Evolutionary conservation across 2,113 vertebrate species (phyloP), one percentile per base, ranked within the genome.

Genomic region (Malurus elegans): DNA sequence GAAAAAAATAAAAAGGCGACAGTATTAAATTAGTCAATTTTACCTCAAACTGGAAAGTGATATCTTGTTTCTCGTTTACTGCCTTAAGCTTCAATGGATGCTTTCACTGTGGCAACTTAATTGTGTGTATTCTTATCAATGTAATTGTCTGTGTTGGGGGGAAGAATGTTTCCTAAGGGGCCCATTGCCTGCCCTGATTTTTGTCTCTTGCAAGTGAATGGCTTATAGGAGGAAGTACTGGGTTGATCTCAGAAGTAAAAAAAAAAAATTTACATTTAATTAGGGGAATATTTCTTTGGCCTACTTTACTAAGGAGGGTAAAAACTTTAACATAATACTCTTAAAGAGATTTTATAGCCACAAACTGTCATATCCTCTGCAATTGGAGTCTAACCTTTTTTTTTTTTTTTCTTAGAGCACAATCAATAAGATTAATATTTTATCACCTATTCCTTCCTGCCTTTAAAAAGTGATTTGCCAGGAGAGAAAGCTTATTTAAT

Each of bases 351-450:
- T 64, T 84, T 56, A 53, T 79, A 87, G 40, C 28, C 40, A 26
- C 1, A 3, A 57, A 81, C 57, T 76, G 14, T 88, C n/a, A 26
- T 53, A 54, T 65, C 34, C 42, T 74, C 70, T 85, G 38, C 53
- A 71, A 32, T n/a, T 0, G 3, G 14, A 23, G 79, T 83, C 34
- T 70, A 79, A 47, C 32, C 14, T 42, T n/a, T 57, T 67, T 65
- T 53, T 58, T 53, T 24, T 11, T 65, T 53, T 58, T 53, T 23
- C 53, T 86, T 15, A 58, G 25, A 71, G 19, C 17, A 74, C 44
- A 44, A 65, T 90, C 85, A 80, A 18, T 88, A 80, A 54, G 38
- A 54, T 90, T 71, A 90, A 66, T 94, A 78, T 95, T 95, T 95
- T 88, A 74, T 92, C 32, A 54, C 14, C 4, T 80, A 45, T 73